phyloP scores from a whole-genome alignment of 2,113 vertebrate species.

The Hemibagrus wyckioides region DNA sequence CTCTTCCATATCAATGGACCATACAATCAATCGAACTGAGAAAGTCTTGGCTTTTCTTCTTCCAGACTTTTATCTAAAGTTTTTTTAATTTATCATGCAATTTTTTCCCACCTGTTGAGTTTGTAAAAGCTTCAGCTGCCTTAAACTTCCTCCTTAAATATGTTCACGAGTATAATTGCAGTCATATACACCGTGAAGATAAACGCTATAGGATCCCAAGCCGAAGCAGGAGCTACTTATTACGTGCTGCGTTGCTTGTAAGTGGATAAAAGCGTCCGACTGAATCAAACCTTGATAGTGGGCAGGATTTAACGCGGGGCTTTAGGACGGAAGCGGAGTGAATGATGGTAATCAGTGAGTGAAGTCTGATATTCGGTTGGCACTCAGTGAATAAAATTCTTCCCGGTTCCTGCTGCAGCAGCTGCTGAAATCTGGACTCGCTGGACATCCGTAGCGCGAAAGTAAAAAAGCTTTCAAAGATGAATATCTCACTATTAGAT shows the following conservation, averaged over 20 bases:
- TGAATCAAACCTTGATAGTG: neutral
- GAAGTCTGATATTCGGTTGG: neutral
- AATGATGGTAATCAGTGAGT: constrained; percentile 1
- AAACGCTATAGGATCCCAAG: neutral
- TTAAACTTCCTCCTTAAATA: neutral
- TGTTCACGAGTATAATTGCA: neutral
- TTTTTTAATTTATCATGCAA: neutral
- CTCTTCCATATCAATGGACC: neutral
- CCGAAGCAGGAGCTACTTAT: neutral
- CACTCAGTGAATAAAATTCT: neutral
- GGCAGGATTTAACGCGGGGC: neutral
- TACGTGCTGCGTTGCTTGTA: neutral
- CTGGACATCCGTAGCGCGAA: neutral
- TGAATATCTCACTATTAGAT: neutral
- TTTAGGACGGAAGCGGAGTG: neutral
- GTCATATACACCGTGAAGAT: neutral
- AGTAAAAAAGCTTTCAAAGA: neutral
- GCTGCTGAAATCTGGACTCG: neutral
- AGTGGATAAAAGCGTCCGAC: neutral
- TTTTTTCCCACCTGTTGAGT: neutral
- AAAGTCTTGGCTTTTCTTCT: too few species aligned
- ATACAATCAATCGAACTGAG: too few species aligned
- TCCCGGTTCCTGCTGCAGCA: neutral
- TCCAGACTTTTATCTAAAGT: too few species aligned
- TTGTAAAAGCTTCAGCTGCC: neutral